These are phyloP conservation scores for Craterocephalus amniculus DNA, from an alignment of 2,797 vertebrate genomes.

Conservation along the genomic window DNA sequence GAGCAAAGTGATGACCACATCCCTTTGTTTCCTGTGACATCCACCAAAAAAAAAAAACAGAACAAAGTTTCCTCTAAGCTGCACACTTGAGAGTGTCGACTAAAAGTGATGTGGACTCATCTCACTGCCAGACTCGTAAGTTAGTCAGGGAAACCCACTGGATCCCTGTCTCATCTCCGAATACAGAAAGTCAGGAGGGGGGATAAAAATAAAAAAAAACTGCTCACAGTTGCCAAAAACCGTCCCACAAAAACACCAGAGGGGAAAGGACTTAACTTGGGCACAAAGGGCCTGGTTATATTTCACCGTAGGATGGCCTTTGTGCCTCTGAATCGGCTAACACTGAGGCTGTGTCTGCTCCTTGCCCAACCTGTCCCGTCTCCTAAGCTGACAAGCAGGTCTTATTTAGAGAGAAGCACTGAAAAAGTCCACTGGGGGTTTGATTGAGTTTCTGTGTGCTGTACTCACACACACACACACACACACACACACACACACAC, in stretches of 20 bases:
- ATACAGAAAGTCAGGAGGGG: slow-evolving; percentile 57
- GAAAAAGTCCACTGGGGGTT: slow-evolving; percentile 46
- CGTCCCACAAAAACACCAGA: slow-evolving; percentile 65
- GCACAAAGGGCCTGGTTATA: slow-evolving; percentile 78
- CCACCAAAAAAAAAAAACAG: slow-evolving; percentile 26
- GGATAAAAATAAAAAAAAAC: no score
- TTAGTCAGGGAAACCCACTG: slow-evolving; percentile 59
- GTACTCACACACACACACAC: slow-evolving; percentile 45
- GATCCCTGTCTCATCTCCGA: slow-evolving; percentile 67
- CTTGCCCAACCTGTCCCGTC: slow-evolving; percentile 64
- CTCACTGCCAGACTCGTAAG: slow-evolving; percentile 46
- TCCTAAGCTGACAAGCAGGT: slow-evolving; percentile 74
- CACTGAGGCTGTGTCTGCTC: slow-evolving; percentile 70
- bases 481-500: no score
- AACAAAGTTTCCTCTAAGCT: slow-evolving; percentile 31
- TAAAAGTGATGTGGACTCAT: slow-evolving; percentile 37
- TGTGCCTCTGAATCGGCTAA: slow-evolving; percentile 64
- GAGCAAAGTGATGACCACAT: no score
- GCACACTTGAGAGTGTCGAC: slow-evolving; percentile 20
- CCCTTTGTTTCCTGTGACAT: slow-evolving; percentile 28
- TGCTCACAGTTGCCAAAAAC: slow-evolving; percentile 61
- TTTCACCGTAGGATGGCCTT: slow-evolving; percentile 76
- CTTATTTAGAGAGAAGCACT: slow-evolving; percentile 70
- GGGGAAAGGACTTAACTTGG: slow-evolving; percentile 73
- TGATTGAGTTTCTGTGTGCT: slow-evolving; percentile 53